Base-by-base conservation (phyloP, 2,113 vertebrate genomes). In the Bubo bubo region DNA sequence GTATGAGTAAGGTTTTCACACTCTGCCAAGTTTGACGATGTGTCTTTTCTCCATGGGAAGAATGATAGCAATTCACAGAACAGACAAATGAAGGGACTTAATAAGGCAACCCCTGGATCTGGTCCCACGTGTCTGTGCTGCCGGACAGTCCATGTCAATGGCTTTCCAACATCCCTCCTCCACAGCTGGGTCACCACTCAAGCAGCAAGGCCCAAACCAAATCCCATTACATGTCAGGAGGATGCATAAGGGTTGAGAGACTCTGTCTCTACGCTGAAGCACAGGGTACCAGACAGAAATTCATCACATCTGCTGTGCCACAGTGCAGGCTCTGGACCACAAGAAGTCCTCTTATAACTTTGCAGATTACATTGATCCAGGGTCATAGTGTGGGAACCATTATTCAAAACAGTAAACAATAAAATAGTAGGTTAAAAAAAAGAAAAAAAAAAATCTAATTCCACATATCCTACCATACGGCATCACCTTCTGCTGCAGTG, bases 31-130 rank as follows among this genome's bases (percentile, higher is more conserved):
- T 92, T 24, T 41, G 68, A 49, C 8, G 3, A 53, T 71, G 64
- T 35, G 27, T 66, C 73, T 85, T 91, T 68, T 70, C 89, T 85
- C 74, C 84, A 59, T 66, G 72, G 79, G 90, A 93, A 95, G 74
- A 94, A 75, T 39, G 49, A 79, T 0, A 87, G 74, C 77, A 68
- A 90, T 86, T 85, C 76, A 91, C 64, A 82, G 35, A 45, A 20
- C 5, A 43, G 76, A 72, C 39, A 75, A 71, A 79, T 8, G 24
- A 34, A 45, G 35, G 24, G 35, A 37, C 23, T 45, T 28, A 12
- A 14, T 14, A 14, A 64, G 26, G 58, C 76, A 49, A 1, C 3
- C 24, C 41, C 56, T 84, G 73, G 73, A 18, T 35, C 13, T 32
- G 45, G 16, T 66, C 50, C 84, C 6, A 4, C 0, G 0, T 14